These are phyloP conservation scores for Macropus fuliginosus DNA, from an alignment of 2,797 vertebrate species.

Conservation along the genomic window DNA sequence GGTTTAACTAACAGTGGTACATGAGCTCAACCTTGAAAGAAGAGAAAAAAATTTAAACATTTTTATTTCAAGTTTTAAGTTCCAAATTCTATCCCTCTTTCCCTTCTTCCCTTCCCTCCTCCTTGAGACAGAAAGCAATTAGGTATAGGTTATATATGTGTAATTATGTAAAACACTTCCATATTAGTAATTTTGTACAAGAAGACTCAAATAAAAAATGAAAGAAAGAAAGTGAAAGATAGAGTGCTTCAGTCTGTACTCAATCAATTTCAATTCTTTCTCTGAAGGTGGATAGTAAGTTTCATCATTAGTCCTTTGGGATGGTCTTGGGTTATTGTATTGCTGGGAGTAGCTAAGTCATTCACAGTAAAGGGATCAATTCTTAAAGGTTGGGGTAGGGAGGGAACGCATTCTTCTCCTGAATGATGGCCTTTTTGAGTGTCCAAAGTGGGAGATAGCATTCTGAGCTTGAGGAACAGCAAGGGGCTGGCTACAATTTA, in stretches of 20 bases:
- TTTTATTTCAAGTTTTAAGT: not conserved
- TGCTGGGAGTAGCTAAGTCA: not conserved
- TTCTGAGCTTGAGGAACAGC: not conserved
- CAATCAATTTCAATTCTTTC: not conserved
- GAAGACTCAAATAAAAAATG: not conserved
- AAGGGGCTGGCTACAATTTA: not conserved
- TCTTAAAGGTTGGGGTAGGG: not conserved
- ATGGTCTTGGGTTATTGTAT: not conserved
- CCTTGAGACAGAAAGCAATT: not conserved
- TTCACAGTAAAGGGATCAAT: not conserved
- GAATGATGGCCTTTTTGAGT: not conserved
- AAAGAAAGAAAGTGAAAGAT: not conserved
- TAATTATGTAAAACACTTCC: not conserved
- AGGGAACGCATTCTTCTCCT: not conserved
- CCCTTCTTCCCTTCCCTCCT: not conserved
- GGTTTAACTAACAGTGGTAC: not conserved
- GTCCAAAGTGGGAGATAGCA: not conserved
- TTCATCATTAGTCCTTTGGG: not conserved
- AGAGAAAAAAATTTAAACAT: not conserved
- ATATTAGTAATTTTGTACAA: not conserved
- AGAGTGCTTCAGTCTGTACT: not conserved
- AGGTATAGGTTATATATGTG: not conserved
- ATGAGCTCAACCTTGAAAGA: not conserved
- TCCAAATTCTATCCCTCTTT: not conserved
- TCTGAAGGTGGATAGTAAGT: not conserved